Conservation (phyloP, 23 tunicate genomes). For the Oikopleura vanhoeffeni region DNA sequence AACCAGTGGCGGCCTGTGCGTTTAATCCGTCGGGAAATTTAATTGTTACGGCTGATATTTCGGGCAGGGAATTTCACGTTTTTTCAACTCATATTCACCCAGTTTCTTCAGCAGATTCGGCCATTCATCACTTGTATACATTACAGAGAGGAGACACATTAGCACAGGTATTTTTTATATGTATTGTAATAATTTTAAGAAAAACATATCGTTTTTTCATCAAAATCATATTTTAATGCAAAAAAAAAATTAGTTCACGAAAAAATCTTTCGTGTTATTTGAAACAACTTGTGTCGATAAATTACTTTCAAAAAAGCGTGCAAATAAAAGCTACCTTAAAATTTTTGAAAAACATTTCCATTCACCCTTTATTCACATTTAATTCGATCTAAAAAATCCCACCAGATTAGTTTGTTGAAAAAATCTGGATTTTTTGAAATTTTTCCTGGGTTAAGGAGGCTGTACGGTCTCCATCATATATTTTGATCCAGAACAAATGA, state of each 20-base stretch:
- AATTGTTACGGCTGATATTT: conserved; percentile 61
- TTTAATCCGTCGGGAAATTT: conserved; percentile 38
- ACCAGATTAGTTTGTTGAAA: too few species aligned
- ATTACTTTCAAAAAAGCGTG: too few species aligned
- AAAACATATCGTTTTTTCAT: background rate
- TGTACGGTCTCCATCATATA: too few species aligned
- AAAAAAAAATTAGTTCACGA: background rate
- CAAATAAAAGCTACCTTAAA: too few species aligned
- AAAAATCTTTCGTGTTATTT: background rate
- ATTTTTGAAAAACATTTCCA: too few species aligned
- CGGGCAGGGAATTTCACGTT: conserved; percentile 69
- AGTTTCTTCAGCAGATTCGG: conserved; percentile 22
- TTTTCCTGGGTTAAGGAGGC: too few species aligned
- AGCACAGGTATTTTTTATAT: conserved; percentile 34
- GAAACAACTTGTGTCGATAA: conserved; percentile 17
- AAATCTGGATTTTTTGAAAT: too few species aligned
- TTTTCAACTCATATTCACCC: conserved; percentile 59
- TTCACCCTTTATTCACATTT: too few species aligned
- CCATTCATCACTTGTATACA: conserved; percentile 70
- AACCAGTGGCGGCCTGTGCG: conserved; percentile 32
- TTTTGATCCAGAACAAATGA: too few species aligned
- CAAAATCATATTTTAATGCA: too few species aligned
- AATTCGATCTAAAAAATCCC: too few species aligned
- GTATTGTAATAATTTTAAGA: background rate
- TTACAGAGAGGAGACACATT: conserved; percentile 63